phyloP scores from a whole-genome alignment of 2,797 vertebrate species.

The Characodon lateralis region DNA sequence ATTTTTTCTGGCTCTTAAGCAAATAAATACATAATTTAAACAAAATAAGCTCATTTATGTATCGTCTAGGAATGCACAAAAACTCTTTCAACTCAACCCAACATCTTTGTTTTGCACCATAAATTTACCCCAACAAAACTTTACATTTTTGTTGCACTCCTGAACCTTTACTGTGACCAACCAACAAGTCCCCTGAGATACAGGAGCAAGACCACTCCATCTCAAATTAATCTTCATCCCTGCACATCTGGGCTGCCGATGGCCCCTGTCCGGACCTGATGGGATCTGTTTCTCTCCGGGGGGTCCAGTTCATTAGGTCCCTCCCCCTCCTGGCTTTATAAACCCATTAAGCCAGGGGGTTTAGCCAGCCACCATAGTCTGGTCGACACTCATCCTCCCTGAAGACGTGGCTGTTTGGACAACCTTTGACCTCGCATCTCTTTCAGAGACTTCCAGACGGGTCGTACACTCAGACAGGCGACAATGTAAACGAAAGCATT shows the following conservation, averaged over 20 bases:
- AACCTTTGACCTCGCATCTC: constrained; percentile 65
- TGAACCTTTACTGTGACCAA: no score
- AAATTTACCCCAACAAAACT: neutral
- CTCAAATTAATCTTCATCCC: constrained; percentile 24
- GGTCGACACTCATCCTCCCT: constrained; percentile 20
- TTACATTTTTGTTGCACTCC: neutral
- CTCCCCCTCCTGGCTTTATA: neutral
- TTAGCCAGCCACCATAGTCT: neutral
- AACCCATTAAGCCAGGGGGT: neutral
- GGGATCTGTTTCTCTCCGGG: constrained; percentile 14
- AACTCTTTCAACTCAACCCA: no score
- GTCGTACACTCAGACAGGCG: constrained; percentile 31
- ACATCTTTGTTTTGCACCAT: neutral
- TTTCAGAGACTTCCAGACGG: constrained; percentile 43
- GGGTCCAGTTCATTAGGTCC: constrained; percentile 48
- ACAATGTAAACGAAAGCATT: constrained; percentile 48
- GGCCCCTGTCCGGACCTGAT: constrained; percentile 25
- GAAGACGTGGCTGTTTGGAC: constrained; percentile 65
- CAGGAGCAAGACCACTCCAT: constrained; percentile 34
- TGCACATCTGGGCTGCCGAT: constrained; percentile 58
- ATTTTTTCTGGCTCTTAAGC: neutral
- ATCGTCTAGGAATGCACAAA: neutral
- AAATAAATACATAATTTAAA: no score
- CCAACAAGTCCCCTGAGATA: constrained; percentile 22
- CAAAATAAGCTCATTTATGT: neutral